Conservation (phyloP, 2,888 invertebrate species). For the Stenolophus ochropezus region DNA sequence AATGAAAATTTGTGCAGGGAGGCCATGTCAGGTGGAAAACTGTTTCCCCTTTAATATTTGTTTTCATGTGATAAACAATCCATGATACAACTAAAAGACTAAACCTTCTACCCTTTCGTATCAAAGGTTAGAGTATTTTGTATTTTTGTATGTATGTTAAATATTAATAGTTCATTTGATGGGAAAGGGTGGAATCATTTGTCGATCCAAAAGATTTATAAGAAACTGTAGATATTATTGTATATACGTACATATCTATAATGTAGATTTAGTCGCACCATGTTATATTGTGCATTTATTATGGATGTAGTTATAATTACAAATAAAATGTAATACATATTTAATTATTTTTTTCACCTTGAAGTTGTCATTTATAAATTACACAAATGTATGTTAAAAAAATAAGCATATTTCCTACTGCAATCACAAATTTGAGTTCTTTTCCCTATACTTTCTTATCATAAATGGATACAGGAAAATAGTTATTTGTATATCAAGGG, state of each 20-base stretch:
- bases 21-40: slow-evolving; percentile 33
- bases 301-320: slow-evolving; percentile 52
- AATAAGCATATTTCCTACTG: too few relatives aligned
- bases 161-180: slow-evolving; percentile 12
- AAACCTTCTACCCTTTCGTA: slow-evolving; percentile 35
- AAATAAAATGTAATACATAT: slow-evolving; percentile 27
- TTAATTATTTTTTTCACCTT: background rate
- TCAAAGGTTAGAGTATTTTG: slow-evolving; percentile 15
- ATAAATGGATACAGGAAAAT: too few relatives aligned
- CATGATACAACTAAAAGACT: slow-evolving; percentile 21
- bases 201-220: slow-evolving; percentile 39
- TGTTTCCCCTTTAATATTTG: slow-evolving; percentile 38
- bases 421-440: too few relatives aligned
- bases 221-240: slow-evolving; percentile 55
- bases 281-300: slow-evolving; percentile 57
- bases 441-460: too few relatives aligned
- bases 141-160: slow-evolving; percentile 10
- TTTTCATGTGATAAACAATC: slow-evolving; percentile 48
- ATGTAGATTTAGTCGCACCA: slow-evolving; percentile 33
- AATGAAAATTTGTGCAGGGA: slow-evolving; percentile 25
- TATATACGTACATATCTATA: slow-evolving; percentile 54
- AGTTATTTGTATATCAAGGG: too few relatives aligned
- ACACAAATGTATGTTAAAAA: too few relatives aligned
- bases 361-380: background rate
- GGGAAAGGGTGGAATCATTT: slow-evolving; percentile 26